Evolutionary conservation across 1,140 invertebrate genomes (phyloP), one percentile per base, ranked within the genome.

Genomic region (Physella acuta): DNA sequence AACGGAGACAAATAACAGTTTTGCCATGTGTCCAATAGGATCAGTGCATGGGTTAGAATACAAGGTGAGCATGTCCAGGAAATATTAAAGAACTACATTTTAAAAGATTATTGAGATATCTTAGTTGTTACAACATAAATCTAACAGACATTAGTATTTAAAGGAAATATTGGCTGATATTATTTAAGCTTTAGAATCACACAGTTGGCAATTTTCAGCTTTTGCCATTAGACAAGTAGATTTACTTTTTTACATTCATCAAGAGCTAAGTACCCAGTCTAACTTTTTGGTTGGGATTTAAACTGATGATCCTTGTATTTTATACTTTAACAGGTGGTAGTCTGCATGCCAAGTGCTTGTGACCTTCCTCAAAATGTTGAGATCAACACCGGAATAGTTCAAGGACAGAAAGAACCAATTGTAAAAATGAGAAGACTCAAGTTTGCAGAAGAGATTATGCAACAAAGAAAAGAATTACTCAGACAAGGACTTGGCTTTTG

Each of bases 31-130:
- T 36, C 58, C 58, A 3, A 33, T 60, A 33, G 58, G 58, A 3
- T 28, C 58, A 5, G 58, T 60, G 24, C 58, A 60, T 60, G 58
- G 58, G 2, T 20, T 60, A 4, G 58, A 60, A 33, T 60, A 60
- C 34, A 60, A 60, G 33, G 58, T 60, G 24, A 60, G 14, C n/a
- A 20, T n/a, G n/a, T n/a, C n/a, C n/a, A n/a, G n/a, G n/a, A n/a
- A n/a, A n/a, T n/a, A n/a, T n/a, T n/a, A n/a, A n/a, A n/a, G n/a
- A n/a, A n/a, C n/a, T n/a, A n/a, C n/a, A n/a, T n/a, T n/a, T n/a
- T n/a, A n/a, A n/a, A n/a, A n/a, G n/a, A n/a, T n/a, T n/a, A n/a
- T n/a, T n/a, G n/a, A n/a, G n/a, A n/a, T n/a, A n/a, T n/a, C n/a
- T n/a, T n/a, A n/a, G n/a, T n/a, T n/a, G n/a, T n/a, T n/a, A n/a